These are phyloP conservation scores for Nycticorax nycticorax DNA, from an alignment of 2,113 vertebrate species.

Conservation along the genomic window DNA sequence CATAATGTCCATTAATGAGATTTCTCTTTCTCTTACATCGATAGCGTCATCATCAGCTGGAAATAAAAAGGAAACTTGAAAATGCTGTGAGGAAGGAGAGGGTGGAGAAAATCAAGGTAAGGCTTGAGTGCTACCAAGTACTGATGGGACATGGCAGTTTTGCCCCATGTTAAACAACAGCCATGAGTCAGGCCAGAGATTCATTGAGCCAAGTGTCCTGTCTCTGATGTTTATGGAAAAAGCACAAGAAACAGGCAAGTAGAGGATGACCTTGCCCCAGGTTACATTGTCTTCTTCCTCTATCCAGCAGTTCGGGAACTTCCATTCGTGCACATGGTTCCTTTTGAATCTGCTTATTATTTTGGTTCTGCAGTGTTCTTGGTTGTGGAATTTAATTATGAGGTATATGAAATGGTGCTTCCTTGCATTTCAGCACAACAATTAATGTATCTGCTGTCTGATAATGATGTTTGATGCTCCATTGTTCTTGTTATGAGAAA, in stretches of 20 bases:
- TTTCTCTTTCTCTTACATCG: background rate
- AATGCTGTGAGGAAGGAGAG: conserved; percentile 74
- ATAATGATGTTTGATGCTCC: background rate
- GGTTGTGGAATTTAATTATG: background rate
- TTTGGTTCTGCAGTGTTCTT: background rate
- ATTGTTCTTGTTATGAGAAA: background rate
- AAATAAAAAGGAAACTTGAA: conserved; percentile 82
- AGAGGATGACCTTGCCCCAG: background rate
- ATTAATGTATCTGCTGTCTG: background rate
- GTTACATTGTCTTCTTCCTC: background rate
- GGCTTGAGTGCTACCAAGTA: background rate
- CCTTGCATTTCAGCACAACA: background rate
- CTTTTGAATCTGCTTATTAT: background rate
- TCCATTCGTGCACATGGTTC: background rate
- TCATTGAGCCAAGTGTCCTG: background rate
- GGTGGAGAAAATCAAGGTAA: conserved; percentile 84
- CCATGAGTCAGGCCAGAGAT: background rate
- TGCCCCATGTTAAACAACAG: background rate
- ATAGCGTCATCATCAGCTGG: conserved; percentile 82
- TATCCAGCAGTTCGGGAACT: background rate
- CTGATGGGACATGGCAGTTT: background rate
- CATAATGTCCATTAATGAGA: background rate
- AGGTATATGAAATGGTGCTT: background rate
- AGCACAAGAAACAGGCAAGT: background rate
- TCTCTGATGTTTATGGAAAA: background rate